Conservation (phyloP, 2,113 vertebrate genomes). For the Phylloscopus whistleri region DNA sequence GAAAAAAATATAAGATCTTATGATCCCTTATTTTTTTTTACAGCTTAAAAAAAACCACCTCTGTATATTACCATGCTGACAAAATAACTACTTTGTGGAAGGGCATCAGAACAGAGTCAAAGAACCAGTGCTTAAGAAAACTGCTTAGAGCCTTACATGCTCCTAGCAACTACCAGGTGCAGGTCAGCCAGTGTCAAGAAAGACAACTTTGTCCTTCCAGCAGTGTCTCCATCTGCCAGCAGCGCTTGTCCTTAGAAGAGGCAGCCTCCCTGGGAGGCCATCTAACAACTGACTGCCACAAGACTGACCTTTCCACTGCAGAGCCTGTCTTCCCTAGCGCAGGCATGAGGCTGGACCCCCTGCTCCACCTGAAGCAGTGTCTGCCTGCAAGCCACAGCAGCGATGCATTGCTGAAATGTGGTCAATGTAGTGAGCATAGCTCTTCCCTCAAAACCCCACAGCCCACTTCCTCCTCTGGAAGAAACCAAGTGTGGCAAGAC, state of each 20-base stretch:
- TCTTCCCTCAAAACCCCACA: neutral
- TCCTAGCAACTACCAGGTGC: neutral
- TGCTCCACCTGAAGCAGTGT: neutral
- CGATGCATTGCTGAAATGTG: fast-evolving
- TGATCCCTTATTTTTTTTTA: neutral
- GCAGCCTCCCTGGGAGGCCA: neutral
- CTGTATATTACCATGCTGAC: neutral
- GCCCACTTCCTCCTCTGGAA: fast-evolving
- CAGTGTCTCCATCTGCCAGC: neutral
- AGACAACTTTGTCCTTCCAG: neutral
- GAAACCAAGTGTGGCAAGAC: fast-evolving
- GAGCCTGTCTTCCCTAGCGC: fast-evolving
- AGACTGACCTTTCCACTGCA: neutral
- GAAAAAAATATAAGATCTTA: neutral
- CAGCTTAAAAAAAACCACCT: neutral
- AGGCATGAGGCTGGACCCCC: neutral
- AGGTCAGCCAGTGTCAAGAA: neutral
- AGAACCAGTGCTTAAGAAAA: neutral
- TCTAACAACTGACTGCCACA: neutral
- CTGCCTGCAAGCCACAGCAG: neutral
- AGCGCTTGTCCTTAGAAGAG: neutral
- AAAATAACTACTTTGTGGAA: neutral
- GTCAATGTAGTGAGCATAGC: fast-evolving
- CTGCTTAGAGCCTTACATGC: neutral
- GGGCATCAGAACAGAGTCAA: neutral